Conservation (phyloP, 2,113 vertebrate genomes). For the Tilapia sparmanii region DNA sequence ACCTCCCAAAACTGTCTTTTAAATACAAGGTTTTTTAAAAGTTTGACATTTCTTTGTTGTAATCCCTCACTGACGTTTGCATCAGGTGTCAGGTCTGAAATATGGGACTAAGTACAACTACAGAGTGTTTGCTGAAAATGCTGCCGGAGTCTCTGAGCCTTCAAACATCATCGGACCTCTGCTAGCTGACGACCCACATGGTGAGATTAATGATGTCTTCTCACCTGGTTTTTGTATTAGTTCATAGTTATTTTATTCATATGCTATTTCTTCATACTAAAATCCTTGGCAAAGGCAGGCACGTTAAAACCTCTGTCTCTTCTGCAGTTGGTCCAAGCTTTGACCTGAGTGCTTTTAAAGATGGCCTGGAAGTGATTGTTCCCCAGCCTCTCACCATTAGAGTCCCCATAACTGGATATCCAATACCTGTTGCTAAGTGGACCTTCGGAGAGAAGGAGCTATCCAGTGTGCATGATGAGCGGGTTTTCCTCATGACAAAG, state of each 20-base stretch:
- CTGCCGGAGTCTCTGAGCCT: conserved; percentile 90
- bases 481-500: conserved; percentile 81
- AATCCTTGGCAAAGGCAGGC: not conserved
- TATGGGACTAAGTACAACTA: conserved; percentile 87
- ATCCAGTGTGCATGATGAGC: conserved; percentile 69
- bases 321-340: conserved; percentile 82
- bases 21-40: not conserved
- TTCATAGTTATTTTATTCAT: not conserved
- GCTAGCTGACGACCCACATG: conserved; percentile 85
- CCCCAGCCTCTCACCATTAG: conserved; percentile 87
- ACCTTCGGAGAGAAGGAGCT: conserved; percentile 81
- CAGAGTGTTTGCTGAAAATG: conserved; percentile 91
- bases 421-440: conserved; percentile 85
- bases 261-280: not conserved
- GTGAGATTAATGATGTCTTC: conserved; percentile 62
- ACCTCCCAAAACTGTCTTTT: not conserved
- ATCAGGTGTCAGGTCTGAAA: conserved; percentile 88
- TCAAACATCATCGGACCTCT: conserved; percentile 88
- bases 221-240: not conserved
- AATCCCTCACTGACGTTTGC: not conserved
- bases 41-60: not conserved
- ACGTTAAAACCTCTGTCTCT: not conserved
- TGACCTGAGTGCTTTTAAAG: conserved; percentile 90
- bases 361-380: conserved; percentile 91
- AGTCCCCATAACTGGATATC: conserved; percentile 91